Evolutionary conservation across 2,113 vertebrate species (phyloP).

Genomic region (Leptobrachium ailaonicum): DNA sequence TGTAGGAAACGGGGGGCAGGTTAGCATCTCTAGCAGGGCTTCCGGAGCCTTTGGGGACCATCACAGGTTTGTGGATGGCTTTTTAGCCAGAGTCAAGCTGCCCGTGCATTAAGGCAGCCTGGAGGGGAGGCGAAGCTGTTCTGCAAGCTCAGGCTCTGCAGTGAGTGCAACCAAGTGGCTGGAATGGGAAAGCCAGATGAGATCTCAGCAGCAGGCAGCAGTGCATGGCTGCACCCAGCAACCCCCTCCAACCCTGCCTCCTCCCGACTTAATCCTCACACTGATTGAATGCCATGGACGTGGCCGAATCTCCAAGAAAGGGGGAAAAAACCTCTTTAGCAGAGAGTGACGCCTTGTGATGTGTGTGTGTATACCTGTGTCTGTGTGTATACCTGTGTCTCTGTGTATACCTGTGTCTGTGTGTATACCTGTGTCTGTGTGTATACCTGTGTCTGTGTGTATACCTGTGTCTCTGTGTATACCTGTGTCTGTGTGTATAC

Average conservation of each 20-base stretch:
- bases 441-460: too few relatives aligned
- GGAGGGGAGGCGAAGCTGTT: conserved; percentile 41
- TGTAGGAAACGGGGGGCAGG: neutral
- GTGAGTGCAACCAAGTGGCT: conserved; percentile 58
- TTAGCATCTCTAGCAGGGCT: conserved; percentile 3
- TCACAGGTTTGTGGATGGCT: conserved; percentile 33
- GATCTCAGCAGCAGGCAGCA: conserved; percentile 59
- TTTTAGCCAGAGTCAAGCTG: conserved; percentile 52
- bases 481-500: too few relatives aligned
- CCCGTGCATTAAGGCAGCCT: conserved; percentile 51
- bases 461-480: too few relatives aligned
- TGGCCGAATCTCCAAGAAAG: conserved; percentile 12
- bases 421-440: too few relatives aligned
- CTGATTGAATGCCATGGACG: conserved; percentile 50
- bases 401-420: too few relatives aligned
- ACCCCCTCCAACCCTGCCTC: conserved; percentile 53
- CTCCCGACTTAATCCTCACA: conserved; percentile 59
- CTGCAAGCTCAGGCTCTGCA: conserved; percentile 54
- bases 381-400: too few relatives aligned
- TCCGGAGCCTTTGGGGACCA: neutral
- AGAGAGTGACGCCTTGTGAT: too few relatives aligned
- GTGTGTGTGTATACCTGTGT: neutral
- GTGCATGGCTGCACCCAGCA: conserved; percentile 50
- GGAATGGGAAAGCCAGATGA: conserved; percentile 59
- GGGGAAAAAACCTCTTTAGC: neutral